A percentile compares a stretch with the other conserved stretches of the same genome.
Conservation (phyloP, 2,888 invertebrate species). For the Tetrapedia diversipes region DNA sequence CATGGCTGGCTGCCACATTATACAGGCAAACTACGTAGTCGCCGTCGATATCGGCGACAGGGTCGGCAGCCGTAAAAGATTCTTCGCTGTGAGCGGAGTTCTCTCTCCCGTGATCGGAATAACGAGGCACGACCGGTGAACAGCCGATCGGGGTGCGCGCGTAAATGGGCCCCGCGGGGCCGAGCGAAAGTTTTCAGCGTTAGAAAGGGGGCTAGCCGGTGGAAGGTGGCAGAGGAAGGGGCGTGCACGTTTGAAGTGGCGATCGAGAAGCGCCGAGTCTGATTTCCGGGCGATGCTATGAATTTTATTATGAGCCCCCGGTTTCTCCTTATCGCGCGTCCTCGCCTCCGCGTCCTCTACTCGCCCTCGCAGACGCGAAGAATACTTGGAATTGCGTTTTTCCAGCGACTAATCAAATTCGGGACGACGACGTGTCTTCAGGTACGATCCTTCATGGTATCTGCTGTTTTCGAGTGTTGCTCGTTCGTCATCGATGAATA, state of each 20-base stretch:
- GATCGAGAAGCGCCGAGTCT: constrained; percentile 42
- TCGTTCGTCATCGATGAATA: background rate
- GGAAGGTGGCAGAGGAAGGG: background rate
- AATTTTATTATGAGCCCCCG: constrained; percentile 59
- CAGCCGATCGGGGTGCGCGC: constrained; percentile 62
- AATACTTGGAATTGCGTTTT: constrained; percentile 14
- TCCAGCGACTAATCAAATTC: constrained; percentile 47
- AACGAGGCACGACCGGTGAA: constrained; percentile 59
- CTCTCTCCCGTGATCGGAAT: constrained; percentile 69
- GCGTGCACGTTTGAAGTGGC: constrained; percentile 38
- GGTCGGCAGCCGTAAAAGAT: constrained; percentile 68
- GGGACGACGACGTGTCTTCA: constrained; percentile 19
- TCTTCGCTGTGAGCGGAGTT: constrained; percentile 59
- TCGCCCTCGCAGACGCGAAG: background rate
- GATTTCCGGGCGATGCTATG: constrained; percentile 60
- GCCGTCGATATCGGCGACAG: constrained; percentile 67
- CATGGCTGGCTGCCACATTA: constrained; percentile 55
- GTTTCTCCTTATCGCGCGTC: background rate
- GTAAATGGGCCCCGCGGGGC: constrained; percentile 64
- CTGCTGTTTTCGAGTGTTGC: background rate
- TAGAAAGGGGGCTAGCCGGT: background rate
- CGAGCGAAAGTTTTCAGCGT: constrained; percentile 48
- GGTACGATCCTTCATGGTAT: constrained; percentile 19
- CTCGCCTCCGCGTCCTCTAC: background rate
- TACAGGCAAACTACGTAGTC: constrained; percentile 66